Evolutionary conservation across 2,797 vertebrate species (phyloP).

Genomic region (Graptemys geographica): DNA sequence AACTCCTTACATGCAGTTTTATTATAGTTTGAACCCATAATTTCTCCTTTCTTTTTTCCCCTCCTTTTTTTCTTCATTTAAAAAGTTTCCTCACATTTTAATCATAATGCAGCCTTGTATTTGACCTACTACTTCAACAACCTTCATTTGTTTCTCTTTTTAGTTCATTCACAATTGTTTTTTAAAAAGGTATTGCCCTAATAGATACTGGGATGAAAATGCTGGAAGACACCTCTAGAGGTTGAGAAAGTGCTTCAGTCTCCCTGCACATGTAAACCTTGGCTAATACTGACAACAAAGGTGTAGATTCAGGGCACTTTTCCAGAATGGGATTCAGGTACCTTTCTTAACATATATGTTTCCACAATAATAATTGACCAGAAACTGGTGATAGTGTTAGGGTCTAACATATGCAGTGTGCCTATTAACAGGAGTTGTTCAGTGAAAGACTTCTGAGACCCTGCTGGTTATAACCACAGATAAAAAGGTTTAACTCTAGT

Average conservation of each 20-base stretch:
- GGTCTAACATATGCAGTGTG: accelerated
- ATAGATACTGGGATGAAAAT: not conserved
- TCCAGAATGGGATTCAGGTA: not conserved
- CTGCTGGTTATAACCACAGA: not conserved
- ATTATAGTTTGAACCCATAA: not conserved
- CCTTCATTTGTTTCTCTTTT: not conserved
- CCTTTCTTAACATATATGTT: accelerated
- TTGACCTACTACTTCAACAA: not conserved
- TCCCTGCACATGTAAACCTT: accelerated
- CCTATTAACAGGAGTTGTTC: not conserved
- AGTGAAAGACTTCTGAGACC: not conserved
- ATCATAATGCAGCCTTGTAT: not conserved
- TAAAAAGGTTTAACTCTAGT: conserved; percentile 7
- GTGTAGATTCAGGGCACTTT: not conserved
- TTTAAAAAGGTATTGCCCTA: accelerated
- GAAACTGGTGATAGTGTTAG: not conserved
- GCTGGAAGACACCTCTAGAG: accelerated
- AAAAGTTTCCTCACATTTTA: not conserved
- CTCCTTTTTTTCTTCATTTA: not conserved
- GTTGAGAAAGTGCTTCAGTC: not conserved
- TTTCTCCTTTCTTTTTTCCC: accelerated
- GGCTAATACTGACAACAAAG: not conserved
- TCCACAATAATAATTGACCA: not conserved
- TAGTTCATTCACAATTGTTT: not conserved
- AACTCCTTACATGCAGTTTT: not conserved